Base-by-base conservation (phyloP, 2,113 vertebrate species). In the Circaetus gallicus region DNA sequence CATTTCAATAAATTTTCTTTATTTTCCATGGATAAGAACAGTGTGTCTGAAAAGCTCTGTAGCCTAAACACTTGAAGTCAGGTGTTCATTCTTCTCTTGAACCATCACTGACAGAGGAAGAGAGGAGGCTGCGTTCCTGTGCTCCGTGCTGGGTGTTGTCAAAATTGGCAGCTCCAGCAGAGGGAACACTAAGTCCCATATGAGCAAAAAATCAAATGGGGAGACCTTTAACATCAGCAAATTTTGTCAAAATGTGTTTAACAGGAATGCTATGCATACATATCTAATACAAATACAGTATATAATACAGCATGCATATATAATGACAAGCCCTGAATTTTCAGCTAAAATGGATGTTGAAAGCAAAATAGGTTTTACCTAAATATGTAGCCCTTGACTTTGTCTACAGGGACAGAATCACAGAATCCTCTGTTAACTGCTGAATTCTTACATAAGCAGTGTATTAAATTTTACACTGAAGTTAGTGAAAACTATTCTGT, bases 241-340 rank as follows among this genome's bases (percentile, higher is more conserved):
- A 14, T 38, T 90, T 67, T 82, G 6, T 80, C 9, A 76, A 67
- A 95, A 43, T 15, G 6, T 26, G 21, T 47, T 86, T 52, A 88
- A 21, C 17, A 43, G 8, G 20, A 66, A 34, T n/a, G 18, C 2
- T 65, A 8, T 40, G 5, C 1, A 5, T 10, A 67, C 1, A 11
- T 32, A 13, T 36, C 4, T 25, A 49, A 49, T 31, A 21, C 4
- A 80, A 72, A 61, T 52, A 22, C 24, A 29, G 17, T 52, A 15
- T 25, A 21, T 36, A 32, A 47, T 24, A 26, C 15, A 71, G 2
- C 2, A 61, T 0, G 0, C 2, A 4, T 21, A 42, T 71, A 26
- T 29, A 45, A 18, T 1, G 8, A 25, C 3, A 76, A 49, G 29
- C 10, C 0, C 21, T 61, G 36, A 65, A 13, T 52, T 72, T 89